These are phyloP conservation scores for Psix sp. DNA, from an alignment of 1,140 invertebrate genomes.

Conservation along the genomic window DNA sequence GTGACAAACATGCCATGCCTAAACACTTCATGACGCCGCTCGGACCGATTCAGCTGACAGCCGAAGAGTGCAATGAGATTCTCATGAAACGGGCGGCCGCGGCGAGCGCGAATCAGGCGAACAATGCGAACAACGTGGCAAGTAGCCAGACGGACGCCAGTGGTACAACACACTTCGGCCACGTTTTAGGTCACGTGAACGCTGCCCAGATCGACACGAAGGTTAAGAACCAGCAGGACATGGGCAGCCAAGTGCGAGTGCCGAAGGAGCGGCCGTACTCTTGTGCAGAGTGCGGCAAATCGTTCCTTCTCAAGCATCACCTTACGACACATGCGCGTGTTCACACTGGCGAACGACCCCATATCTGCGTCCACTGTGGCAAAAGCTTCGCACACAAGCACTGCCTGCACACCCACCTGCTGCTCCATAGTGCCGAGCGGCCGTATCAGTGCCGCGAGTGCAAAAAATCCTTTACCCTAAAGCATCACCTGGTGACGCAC, in stretches of 20 bases:
- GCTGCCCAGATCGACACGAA: conserved; percentile 78
- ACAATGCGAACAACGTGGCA: conserved; percentile 66
- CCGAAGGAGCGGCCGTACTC: conserved; percentile 86
- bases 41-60: conserved; percentile 83
- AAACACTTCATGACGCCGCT: conserved; percentile 81
- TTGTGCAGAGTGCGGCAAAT: conserved; percentile 89
- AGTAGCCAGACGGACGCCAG: conserved; percentile 74
- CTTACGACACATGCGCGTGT: conserved; percentile 87
- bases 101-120: conserved; percentile 67
- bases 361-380: conserved; percentile 89
- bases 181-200: conserved; percentile 77
- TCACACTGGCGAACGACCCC: conserved; percentile 88
- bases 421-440: conserved; percentile 87
- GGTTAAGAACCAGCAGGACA: conserved; percentile 79
- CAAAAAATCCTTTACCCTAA: conserved; percentile 90
- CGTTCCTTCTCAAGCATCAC: conserved; percentile 89
- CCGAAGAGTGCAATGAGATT: conserved; percentile 86
- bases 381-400: conserved; percentile 91
- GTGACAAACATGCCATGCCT: conserved; percentile 73
- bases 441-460: conserved; percentile 90
- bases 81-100: conserved; percentile 82
- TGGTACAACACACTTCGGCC: conserved; percentile 72
- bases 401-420: conserved; percentile 87
- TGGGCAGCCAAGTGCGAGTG: conserved; percentile 78
- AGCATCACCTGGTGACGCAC: conserved; percentile 87